Base-by-base conservation (phyloP, 2,888 invertebrate genomes). In the Scaptomyza parva region DNA sequence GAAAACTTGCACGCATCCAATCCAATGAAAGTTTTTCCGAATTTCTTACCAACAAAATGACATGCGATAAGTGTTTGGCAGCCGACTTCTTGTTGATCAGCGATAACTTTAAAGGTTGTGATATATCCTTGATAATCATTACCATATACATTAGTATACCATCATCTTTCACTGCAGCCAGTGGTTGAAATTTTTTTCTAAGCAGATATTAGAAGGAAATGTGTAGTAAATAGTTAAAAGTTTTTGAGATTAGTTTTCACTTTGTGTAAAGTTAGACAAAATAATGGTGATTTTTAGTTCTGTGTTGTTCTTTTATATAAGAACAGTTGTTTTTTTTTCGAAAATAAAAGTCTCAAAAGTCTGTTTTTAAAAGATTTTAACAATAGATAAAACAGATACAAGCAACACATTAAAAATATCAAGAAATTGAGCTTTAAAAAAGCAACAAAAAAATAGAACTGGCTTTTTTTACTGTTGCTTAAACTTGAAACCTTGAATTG, bases 1-100 rank as follows among this genome's bases (percentile, higher is more conserved):
- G 86, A 50, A 94, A 94, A 43, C 93, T 93, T 18, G 74, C 90
- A 9, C 91, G 90, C 83, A 94, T 88, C 72, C 91, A 91, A 1
- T 44, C 22, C 1, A 74, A 57, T 0, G 83, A 78, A 0, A 90
- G 70, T 3, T 71, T 66, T 0, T 41, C 26, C 0, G 88, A 44
- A 22, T 91, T 68, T 2, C 82, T 81, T 0, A 91, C 76, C 2
- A 91, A 58, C 12, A 91, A 66, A 5, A 91, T 63, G 6, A 91
- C 89, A 61, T 85, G 89, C 0, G 91, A 90, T 14, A 86, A 73
- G 64, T 91, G 89, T 58, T 91, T 91, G 2, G 88, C 84, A 0
- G 82, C 87, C 0, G 91, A 91, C 54, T 88, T 87, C 48, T 88
- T 90, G n/a, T 78, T 78, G 4, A 91, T 72, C 26, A 91, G 63